phyloP scores from a whole-genome alignment of 2,797 vertebrate species.

The Anguilla marmorata region DNA sequence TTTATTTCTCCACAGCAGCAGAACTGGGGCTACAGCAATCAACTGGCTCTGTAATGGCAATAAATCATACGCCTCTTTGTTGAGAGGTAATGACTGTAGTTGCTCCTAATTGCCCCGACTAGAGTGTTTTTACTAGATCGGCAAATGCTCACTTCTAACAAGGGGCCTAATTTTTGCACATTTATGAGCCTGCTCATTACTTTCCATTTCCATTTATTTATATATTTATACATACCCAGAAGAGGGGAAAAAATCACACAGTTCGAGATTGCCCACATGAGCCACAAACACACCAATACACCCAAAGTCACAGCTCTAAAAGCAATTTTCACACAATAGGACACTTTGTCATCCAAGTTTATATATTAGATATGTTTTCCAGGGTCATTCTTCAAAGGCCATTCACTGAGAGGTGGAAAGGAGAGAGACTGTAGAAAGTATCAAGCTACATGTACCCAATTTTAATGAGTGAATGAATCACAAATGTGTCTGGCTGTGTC shows the following conservation, averaged over 20 bases:
- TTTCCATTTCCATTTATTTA: constrained; percentile 40
- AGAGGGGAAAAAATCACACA: constrained; percentile 19
- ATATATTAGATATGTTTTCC: constrained; percentile 52
- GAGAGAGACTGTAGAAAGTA: constrained; percentile 34
- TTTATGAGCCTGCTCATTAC: constrained; percentile 41
- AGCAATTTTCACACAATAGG: constrained; percentile 28
- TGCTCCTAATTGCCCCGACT: constrained; percentile 60
- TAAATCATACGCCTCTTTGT: constrained; percentile 72
- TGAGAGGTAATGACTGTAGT: constrained; percentile 69
- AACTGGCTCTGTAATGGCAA: constrained; percentile 63
- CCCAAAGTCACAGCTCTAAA: constrained; percentile 29
- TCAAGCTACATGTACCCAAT: constrained; percentile 63
- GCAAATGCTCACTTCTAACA: constrained; percentile 67
- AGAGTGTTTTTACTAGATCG: constrained; percentile 59
- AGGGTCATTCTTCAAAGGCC: constrained; percentile 60
- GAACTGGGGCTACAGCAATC: constrained; percentile 71
- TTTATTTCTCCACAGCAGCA: constrained; percentile 74
- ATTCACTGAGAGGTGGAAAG: constrained; percentile 45
- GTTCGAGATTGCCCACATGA: constrained; percentile 43
- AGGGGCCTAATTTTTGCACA: constrained; percentile 61
- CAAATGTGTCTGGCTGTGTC: constrained; percentile 39
- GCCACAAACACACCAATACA: constrained; percentile 30
- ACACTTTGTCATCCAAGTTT: constrained; percentile 50
- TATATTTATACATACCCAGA: constrained; percentile 33
- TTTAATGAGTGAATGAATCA: constrained; percentile 74